A percentile compares a stretch with the other conserved stretches of the same genome.
Conservation (phyloP, 2,113 vertebrate species). For the Limnothrissa miodon region DNA sequence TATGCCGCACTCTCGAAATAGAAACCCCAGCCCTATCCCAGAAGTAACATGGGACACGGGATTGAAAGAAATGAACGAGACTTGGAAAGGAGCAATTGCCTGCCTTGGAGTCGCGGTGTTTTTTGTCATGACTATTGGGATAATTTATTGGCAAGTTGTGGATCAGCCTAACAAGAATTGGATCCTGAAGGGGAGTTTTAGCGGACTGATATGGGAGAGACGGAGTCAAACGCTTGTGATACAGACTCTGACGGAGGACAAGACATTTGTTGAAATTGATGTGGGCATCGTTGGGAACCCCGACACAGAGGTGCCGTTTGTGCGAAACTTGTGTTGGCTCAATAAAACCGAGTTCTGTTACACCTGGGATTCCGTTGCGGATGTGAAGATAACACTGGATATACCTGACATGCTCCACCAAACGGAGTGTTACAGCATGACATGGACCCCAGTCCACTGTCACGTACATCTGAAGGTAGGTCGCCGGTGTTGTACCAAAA, state of each 20-base stretch:
- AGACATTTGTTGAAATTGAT: constrained; percentile 73
- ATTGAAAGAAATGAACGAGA: constrained; percentile 88
- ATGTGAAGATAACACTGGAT: constrained; percentile 79
- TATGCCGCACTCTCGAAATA: constrained; percentile 79
- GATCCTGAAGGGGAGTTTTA: constrained; percentile 80
- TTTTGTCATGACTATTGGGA: constrained; percentile 90
- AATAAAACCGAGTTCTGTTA: constrained; percentile 87
- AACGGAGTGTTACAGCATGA: constrained; percentile 82
- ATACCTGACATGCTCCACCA: constrained; percentile 60
- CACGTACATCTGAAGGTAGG: constrained; percentile 81
- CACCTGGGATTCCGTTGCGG: constrained; percentile 81
- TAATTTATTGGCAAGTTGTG: constrained; percentile 93
- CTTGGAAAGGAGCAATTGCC: constrained; percentile 88
- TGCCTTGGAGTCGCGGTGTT: constrained; percentile 87
- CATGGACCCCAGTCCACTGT: constrained; percentile 81
- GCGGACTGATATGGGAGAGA: constrained; percentile 86
- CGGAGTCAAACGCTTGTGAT: constrained; percentile 77
- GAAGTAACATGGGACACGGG: constrained; percentile 79
- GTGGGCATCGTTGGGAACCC: constrained; percentile 74
- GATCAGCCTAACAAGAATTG: constrained; percentile 88
- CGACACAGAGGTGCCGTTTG: constrained; percentile 75
- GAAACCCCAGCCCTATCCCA: constrained; percentile 77
- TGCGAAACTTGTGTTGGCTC: constrained; percentile 83
- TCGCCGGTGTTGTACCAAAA: background rate
- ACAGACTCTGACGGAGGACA: constrained; percentile 77